Base-by-base conservation (phyloP, 2,113 vertebrate species). In the Pogonocichla stellata region DNA sequence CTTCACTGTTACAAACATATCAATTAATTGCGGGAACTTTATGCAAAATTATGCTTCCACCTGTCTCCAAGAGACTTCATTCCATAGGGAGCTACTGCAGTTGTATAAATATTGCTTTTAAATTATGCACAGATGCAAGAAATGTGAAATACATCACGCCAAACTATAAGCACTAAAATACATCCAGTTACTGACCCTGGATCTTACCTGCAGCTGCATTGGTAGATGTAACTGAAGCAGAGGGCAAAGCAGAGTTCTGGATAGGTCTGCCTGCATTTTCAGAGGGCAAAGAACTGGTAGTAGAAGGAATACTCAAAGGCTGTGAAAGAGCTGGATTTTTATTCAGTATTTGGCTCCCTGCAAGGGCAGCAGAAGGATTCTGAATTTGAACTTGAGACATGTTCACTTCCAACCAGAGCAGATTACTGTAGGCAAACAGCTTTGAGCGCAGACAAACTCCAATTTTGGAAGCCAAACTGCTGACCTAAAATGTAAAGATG, bases 301-400 rank as follows among this genome's bases (percentile, higher is more conserved):
- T 97, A 97, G 98, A 98, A 80, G 99, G 99, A 97, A 99, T 99
- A 97, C 99, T 99, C 98, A 99, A 98, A 66, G 98, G 98, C 97
- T 99, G 98, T 60, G 98, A 95, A 93, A 99, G 95, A 98, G 96
- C 91, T 88, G 98, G 97, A 90, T 96, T 97, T 95, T 98, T 98
- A 96, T 96, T 98, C 91, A 99, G 80, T 94, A 99, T 98, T 72
- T 98, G 98, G 96, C 97, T 99, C 93, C 98, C 97, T 89, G 98
- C 97, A 89, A 98, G 97, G 94, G 97, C 86, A 85, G 97, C 97
- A 96, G 98, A 95, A 93, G 98, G 98, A 96, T 97, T 98, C 97
- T 99, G 99, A 98, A 99, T 99, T 97, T 99, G 98, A 97, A 99
- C 98, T 98, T 99, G 99, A 97, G 99, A 99, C 99, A 99, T 99